Evolutionary conservation across 2,113 vertebrate species (phyloP), one percentile per base, ranked within the genome.

Genomic region (Mirza zaza): DNA sequence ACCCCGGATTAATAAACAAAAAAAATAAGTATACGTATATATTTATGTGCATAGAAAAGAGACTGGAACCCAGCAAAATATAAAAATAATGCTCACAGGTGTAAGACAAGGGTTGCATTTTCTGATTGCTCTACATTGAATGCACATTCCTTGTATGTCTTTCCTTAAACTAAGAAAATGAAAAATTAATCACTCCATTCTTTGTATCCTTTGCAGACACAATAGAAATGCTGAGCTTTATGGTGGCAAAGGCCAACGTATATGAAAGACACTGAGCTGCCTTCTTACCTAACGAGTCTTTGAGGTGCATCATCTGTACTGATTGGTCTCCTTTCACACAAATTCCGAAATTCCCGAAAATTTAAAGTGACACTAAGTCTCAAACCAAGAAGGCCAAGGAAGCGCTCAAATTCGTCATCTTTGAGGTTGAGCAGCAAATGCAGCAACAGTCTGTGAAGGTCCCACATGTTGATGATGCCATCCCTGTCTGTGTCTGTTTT

Each of bases 401-500:
- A 87, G 2, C n/a, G 85, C 71, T 97, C 73, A 20, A 98, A 99
- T 85, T 99, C 98, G 0, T 67, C 67, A 17, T 98, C 96, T 21
- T 71, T 97, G 68, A 98, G 93, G 63, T 55, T 90, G 84, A 99
- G 94, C 45, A 98, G 94, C 68, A 99, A 95, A 52, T 89, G 98
- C 42, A 87, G 88, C 45, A 98, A 97, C 76, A 98, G 90, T 0
- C 45, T 63, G 65, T 39, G 96, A 10, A 99, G 97, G 88, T 98
- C 98, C 8, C 50, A 91, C 96, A 97, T 96, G 63, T 68, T 97
- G 36, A 99, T 61, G 48, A 98, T 52, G n/a, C 98, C 97, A 0
- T 98, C 98, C 63, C 86, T 92, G 86, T 98, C 98, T 4, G 87
- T 97, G 97, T 99, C 98, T 88, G 97, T 97, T 96, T 98, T 96